Base-by-base conservation (phyloP, 2,888 invertebrate genomes). In the Aspidiotus rigidus region DNA sequence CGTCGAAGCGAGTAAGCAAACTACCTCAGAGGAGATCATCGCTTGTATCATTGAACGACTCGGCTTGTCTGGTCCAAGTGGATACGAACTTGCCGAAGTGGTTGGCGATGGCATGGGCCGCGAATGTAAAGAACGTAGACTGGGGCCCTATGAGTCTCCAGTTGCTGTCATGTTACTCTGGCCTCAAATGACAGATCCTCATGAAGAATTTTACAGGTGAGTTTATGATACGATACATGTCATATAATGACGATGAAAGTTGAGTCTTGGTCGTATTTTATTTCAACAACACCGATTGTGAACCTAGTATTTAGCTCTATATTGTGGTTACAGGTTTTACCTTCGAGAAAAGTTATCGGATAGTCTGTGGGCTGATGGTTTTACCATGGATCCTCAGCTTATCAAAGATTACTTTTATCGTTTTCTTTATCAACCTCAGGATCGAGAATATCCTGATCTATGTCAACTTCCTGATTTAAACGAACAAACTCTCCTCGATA, bases 381-480 rank as follows among this genome's bases (percentile, higher is more conserved):
- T 90, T 79, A 88, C 89, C 17, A 88, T 90, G 83, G 92, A 92
- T 78, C 90, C 93, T 62, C 93, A 95, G 80, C 84, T 93, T 72
- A 90, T 95, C 77, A 87, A 93, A 77, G 93, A 93, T 78, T 92
- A 92, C 79, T 95, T 92, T 79, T 88, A 90, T 78, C 84, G 90
- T 74, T 92, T 96, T 79, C 83, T 95, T 44, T 89, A 90, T 77
- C 94, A 95, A 79, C 93, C 94, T 16, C 87, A 90, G 77, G 92
- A 93, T 79, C 85, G 93, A 74, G 95, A 96, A 77, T 96, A 95
- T 79, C 93, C 95, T 8, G 96, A 97, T 79, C 82, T 97, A 74
- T 96, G 96, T 79, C 94, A 94, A 80, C 81, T 96, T 76, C 95
- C 95, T 13, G 94, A 95, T 80, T 83, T 97, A 73, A 96, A 95